These are phyloP conservation scores for Sarcophaga bullata DNA, from an alignment of 1,140 invertebrate genomes.

Conservation along the genomic window DNA sequence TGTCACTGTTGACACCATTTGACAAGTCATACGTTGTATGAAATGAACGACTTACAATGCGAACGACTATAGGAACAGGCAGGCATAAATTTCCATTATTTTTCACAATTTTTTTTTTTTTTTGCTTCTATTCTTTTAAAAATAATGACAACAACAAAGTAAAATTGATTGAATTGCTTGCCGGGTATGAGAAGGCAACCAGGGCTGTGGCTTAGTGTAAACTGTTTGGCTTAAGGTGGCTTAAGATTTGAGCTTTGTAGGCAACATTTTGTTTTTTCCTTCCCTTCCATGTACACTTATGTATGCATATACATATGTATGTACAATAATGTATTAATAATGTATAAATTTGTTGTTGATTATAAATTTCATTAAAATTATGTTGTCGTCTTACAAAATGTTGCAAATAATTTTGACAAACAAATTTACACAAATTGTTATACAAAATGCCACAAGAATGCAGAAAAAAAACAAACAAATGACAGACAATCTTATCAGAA, in stretches of 20 bases:
- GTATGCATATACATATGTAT: neutral
- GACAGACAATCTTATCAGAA: too few species aligned
- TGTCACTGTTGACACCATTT: conserved; percentile 38
- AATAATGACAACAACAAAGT: neutral
- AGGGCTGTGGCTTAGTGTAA: too few species aligned
- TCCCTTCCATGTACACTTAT: too few species aligned
- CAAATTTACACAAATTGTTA: neutral
- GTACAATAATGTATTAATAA: conserved; percentile 7
- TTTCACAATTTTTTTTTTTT: neutral
- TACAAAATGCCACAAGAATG: too few species aligned
- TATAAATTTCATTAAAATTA: conserved; percentile 40
- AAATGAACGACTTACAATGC: neutral
- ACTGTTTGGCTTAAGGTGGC: too few species aligned
- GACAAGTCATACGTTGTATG: conserved; percentile 23
- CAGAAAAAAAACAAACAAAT: too few species aligned
- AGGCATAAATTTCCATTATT: neutral
- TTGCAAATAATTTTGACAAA: neutral
- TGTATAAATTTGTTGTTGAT: conserved; percentile 18
- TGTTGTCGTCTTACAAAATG: conserved; percentile 19
- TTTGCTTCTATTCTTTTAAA: neutral
- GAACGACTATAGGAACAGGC: neutral
- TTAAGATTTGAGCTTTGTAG: too few species aligned
- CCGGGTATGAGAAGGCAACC: neutral
- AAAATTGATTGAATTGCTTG: neutral
- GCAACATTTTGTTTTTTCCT: too few species aligned